Evolutionary conservation across 2,797 vertebrate genomes (phyloP).

Genomic region (Selene dorsalis): DNA sequence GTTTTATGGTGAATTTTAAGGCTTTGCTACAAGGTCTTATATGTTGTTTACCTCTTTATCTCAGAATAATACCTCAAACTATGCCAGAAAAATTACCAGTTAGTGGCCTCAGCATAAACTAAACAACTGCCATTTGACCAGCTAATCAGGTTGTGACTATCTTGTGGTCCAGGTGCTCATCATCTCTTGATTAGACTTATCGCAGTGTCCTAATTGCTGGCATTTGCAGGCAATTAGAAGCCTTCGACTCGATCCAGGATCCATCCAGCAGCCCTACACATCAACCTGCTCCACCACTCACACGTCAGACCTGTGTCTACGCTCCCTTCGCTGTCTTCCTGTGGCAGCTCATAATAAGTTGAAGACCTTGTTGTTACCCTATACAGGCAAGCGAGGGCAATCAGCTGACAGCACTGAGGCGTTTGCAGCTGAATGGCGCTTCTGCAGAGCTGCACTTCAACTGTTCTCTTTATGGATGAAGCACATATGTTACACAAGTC

Average conservation of each 20-base stretch:
- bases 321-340: not conserved
- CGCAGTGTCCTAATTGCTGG: conserved; percentile 22
- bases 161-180: conserved; percentile 27
- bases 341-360: not conserved
- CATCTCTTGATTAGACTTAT: conserved; percentile 37
- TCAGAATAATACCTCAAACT: not conserved
- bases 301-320: conserved; percentile 7
- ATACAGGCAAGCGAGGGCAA: not conserved
- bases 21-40: not conserved
- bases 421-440: not conserved
- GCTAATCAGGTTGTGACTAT: conserved; percentile 3
- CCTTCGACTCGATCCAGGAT: conserved; percentile 34
- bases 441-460: not conserved
- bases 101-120: not conserved
- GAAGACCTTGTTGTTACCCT: not conserved
- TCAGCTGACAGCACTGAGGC: not conserved
- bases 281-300: conserved; percentile 7
- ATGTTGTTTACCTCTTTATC: not conserved
- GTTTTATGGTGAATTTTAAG: conserved; percentile 1
- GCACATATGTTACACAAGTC: not conserved
- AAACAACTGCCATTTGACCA: not conserved
- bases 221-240: conserved; percentile 30
- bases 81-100: not conserved
- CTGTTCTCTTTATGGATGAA: not conserved
- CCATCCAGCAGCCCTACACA: conserved; percentile 28